A percentile compares a stretch with the other conserved stretches of the same genome.
Conservation (phyloP, 2,797 vertebrate species). For the Rhadinocentrus ornatus region DNA sequence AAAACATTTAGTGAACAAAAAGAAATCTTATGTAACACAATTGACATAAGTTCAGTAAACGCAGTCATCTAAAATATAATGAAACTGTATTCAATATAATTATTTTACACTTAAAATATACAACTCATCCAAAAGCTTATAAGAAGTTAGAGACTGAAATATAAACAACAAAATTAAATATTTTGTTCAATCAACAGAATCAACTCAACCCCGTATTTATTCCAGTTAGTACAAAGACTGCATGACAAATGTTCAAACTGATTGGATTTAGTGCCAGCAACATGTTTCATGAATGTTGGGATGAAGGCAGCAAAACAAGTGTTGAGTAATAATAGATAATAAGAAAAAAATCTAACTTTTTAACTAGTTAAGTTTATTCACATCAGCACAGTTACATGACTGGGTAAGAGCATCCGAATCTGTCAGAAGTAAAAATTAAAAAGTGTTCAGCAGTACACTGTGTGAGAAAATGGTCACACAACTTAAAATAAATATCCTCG, state of each 20-base stretch:
- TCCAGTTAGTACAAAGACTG: no score
- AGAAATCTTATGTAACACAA: background rate
- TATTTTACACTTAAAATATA: constrained; percentile 11
- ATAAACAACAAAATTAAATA: background rate
- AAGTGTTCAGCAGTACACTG: no score
- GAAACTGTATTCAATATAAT: background rate
- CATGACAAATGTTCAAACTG: background rate
- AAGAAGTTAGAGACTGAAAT: background rate
- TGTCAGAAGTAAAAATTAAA: no score
- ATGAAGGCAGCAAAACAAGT: background rate
- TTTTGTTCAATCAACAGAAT: background rate
- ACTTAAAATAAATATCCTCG: no score
- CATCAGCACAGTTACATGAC: background rate
- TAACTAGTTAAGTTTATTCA: no score
- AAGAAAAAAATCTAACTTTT: no score
- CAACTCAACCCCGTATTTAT: no score
- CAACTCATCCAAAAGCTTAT: background rate
- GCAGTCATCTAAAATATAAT: background rate
- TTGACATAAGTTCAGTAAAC: background rate
- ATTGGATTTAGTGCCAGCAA: background rate
- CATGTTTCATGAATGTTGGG: background rate
- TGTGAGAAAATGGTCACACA: no score
- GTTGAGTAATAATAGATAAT: background rate
- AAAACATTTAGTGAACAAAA: constrained; percentile 3
- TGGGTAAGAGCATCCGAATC: background rate